Percentiles rank a stretch among this genome's conserved stretches.
phyloP scores from a whole-genome alignment of 1,140 invertebrate species.

The Eueides isabella region DNA sequence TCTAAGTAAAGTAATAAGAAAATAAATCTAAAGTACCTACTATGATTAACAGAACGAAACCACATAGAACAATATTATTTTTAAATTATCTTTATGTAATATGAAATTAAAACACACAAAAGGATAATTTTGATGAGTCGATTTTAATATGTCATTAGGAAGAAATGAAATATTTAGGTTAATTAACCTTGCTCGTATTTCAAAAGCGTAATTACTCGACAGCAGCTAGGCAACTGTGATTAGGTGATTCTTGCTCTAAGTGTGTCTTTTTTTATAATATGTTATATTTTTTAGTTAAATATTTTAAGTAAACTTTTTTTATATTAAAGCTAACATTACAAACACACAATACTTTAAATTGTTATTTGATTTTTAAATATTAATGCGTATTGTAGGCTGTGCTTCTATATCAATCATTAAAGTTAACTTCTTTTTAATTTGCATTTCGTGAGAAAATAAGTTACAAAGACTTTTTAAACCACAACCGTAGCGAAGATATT shows the following conservation, averaged over 20 bases:
- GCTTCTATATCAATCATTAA: constrained; percentile 37
- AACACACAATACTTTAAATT: too few species aligned
- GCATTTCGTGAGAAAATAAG: constrained; percentile 41
- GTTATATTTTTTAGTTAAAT: too few species aligned
- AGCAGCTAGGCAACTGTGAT: background rate
- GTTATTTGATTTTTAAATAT: background rate
- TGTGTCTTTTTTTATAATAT: background rate
- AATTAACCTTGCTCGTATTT: background rate
- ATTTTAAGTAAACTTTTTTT: background rate
- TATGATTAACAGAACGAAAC: too few species aligned
- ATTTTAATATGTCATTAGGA: background rate
- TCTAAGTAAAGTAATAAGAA: too few species aligned
- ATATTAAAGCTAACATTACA: background rate
- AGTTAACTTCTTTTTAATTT: constrained; percentile 35
- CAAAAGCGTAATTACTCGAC: background rate
- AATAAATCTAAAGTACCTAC: too few species aligned
- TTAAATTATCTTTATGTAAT: too few species aligned
- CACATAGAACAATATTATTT: too few species aligned
- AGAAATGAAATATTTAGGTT: too few species aligned
- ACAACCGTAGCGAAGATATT: constrained; percentile 39
- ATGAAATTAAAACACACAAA: too few species aligned
- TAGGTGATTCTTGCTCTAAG: background rate
- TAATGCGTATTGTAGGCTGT: background rate
- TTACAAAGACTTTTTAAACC: constrained; percentile 39
- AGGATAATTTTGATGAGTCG: background rate